Conservation (phyloP, 2,797 vertebrate genomes). For the Mormyrops boulengeri region DNA sequence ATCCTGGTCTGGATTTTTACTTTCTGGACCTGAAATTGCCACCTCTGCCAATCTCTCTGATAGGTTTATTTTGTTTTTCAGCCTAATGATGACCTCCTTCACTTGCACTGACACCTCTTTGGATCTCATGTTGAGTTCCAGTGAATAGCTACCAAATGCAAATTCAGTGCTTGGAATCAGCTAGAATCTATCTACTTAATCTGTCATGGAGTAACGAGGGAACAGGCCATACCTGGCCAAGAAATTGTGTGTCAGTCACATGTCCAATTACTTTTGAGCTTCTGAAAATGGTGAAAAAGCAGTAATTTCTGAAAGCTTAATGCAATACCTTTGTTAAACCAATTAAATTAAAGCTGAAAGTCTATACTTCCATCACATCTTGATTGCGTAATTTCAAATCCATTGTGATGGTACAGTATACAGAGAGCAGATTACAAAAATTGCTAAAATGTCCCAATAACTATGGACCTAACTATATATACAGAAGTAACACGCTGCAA, state of each 20-base stretch:
- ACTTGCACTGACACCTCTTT: not conserved
- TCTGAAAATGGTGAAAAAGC: not conserved
- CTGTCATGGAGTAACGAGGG: not conserved
- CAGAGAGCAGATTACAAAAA: not conserved
- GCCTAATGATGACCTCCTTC: not conserved
- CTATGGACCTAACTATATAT: not conserved
- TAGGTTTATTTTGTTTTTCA: not conserved
- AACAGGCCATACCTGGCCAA: not conserved
- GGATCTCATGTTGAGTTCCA: not conserved
- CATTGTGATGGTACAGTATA: not conserved
- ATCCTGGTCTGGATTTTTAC: too few relatives aligned
- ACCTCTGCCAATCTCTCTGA: not conserved
- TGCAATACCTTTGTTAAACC: not conserved
- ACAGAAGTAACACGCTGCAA: not conserved
- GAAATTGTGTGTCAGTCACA: not conserved
- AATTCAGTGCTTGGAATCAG: not conserved
- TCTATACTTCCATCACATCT: not conserved
- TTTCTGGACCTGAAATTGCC: too few relatives aligned
- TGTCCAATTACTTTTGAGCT: not conserved
- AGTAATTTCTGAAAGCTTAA: not conserved
- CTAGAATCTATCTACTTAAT: not conserved
- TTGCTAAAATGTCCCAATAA: not conserved
- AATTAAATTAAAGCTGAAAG: not conserved
- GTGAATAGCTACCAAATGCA: not conserved
- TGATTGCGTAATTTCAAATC: not conserved